Evolutionary conservation across 2,797 vertebrate genomes (phyloP), one percentile per base, ranked within the genome.

Genomic region (Rhabdomys pumilio): DNA sequence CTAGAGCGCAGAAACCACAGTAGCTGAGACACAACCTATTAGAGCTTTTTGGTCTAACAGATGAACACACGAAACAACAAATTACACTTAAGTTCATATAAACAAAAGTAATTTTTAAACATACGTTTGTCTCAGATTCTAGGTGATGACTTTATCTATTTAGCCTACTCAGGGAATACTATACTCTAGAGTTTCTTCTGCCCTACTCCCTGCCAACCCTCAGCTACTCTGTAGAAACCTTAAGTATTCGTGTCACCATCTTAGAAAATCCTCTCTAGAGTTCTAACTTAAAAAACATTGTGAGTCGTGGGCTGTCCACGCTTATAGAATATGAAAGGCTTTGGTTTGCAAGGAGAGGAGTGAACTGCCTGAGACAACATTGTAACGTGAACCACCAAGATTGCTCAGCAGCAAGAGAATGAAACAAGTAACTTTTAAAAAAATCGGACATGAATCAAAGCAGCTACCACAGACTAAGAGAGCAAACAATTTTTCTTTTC

Each of bases 51-150:
- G 14, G 34, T 55, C 55, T 57, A 91, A 50, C n/a, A 83, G 91
- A 83, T 38, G 73, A 55, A 90, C 90, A 85, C 38, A 61, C 2
- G 84, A 77, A 53, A 44, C 7, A n/a, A 29, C 15, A 31, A 65
- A 29, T 93, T 84, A 88, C 24, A 79, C 75, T 90, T 95, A 65
- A 94, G 91, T 73, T 93, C 26, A 65, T 22, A 65, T 85, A 67
- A 81, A 59, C 6, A 67, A 72, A 92, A 88, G 83, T 91, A 50
- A 34, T 17, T 84, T 80, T 76, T 79, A 8, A 81, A 26, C 53
- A 29, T 53, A 90, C 73, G 5, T 22, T 69, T 65, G 20, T 44
- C 72, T 47, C 77, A 96, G 31, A 81, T 90, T 67, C 7, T 93
- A 63, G 7, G 6, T 72, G 57, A 61, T 59, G 44, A 65, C 83